Evolutionary conservation across 1,140 invertebrate species (phyloP).

Genomic region (Drosophila elegans): DNA sequence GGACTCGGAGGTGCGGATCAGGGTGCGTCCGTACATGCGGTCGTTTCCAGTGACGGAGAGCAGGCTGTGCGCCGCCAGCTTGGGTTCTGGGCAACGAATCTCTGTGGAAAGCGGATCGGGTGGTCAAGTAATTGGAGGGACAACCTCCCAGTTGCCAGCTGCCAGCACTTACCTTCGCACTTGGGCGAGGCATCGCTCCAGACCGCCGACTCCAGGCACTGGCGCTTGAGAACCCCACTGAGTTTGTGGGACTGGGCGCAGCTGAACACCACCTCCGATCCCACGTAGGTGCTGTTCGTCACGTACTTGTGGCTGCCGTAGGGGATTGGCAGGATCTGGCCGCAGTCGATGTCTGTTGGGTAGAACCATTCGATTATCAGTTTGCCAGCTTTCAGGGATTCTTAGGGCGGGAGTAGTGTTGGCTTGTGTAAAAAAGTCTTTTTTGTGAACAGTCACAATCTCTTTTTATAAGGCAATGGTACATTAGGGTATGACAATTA

Average conservation of each 20-base stretch:
- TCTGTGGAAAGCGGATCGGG: slow-evolving; percentile 85
- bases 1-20: slow-evolving; percentile 90
- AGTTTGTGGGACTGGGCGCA: slow-evolving; percentile 93
- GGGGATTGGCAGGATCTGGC: slow-evolving; percentile 91
- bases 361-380: slow-evolving; percentile 42
- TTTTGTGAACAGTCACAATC: no score
- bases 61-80: slow-evolving; percentile 92
- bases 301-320: slow-evolving; percentile 92
- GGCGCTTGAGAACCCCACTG: slow-evolving; percentile 89
- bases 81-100: slow-evolving; percentile 93
- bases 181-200: slow-evolving; percentile 94
- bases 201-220: slow-evolving; percentile 90
- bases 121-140: neutral
- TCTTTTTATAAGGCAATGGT: no score
- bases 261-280: slow-evolving; percentile 91
- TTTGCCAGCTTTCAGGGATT: neutral
- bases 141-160: no score
- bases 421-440: no score
- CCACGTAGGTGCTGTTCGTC: slow-evolving; percentile 92
- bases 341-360: slow-evolving; percentile 93
- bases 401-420: no score
- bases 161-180: slow-evolving; percentile 88
- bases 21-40: slow-evolving; percentile 92
- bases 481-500: no score
- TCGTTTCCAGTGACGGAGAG: slow-evolving; percentile 95